Evolutionary conservation across 2,888 invertebrate species (phyloP).

Genomic region (Diaphora mendica): DNA sequence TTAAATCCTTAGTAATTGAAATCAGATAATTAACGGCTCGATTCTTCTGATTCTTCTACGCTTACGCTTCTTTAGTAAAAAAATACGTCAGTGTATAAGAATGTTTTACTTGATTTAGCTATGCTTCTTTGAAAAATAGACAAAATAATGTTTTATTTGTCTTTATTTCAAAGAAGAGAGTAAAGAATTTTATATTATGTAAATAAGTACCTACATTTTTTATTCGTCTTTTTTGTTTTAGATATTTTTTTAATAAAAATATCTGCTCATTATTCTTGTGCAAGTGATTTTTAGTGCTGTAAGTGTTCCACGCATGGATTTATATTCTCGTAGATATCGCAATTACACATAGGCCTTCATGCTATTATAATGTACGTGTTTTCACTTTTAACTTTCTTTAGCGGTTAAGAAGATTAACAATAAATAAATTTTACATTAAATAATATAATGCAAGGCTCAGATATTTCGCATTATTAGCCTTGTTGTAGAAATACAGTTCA

Average conservation of each 20-base stretch:
- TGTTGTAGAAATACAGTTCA: neutral
- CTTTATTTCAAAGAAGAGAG: no score
- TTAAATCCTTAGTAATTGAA: neutral
- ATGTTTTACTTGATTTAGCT: neutral
- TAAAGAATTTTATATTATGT: neutral
- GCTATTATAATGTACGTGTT: conserved; percentile 34
- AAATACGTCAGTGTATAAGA: no score
- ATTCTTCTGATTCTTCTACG: neutral
- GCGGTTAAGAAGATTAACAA: conserved; percentile 20
- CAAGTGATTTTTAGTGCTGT: conserved; percentile 2
- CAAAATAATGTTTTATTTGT: neutral
- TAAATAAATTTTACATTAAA: neutral
- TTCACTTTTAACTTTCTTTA: conserved; percentile 46
- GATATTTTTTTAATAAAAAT: neutral
- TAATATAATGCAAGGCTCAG: neutral
- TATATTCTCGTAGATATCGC: conserved; percentile 15
- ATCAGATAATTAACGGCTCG: neutral
- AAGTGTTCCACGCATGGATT: conserved; percentile 1
- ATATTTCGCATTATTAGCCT: neutral
- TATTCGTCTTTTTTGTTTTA: neutral
- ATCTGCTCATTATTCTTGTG: conserved; percentile 4
- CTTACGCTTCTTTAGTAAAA: neutral
- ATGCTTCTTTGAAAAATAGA: neutral
- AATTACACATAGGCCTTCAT: conserved; percentile 34
- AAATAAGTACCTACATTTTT: neutral